Base-by-base conservation (phyloP, 1,140 invertebrate species). In the Varroa destructor region DNA sequence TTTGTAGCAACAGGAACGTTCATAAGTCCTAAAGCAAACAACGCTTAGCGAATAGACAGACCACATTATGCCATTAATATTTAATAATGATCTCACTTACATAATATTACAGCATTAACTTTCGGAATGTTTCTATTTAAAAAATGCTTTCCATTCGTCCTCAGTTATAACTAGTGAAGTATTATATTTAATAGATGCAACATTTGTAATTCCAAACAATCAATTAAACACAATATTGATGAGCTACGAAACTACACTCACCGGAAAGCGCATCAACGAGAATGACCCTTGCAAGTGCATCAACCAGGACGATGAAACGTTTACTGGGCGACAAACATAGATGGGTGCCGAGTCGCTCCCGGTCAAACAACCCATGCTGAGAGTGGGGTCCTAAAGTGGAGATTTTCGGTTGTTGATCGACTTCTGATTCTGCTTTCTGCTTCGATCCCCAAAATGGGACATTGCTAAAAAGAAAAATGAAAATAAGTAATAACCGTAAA, bases 361-460 rank as follows among this genome's bases (percentile, higher is more conserved):
- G 61, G 40, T 67, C 61, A 46, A 67, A 67, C 40, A 67, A 14
- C 1, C 61, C 61, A 40, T 67, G 61, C 8, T 67, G 61, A 67
- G 40, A 46, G 3, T 36, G 61, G 12, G 40, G 12, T 14, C 40
- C 46, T 12, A 67, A 46, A 25, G 40, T 67, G 46, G 61, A 67
- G 2, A 67, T 67, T 37, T 67, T 67, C 61, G 61, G 61, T 40
- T n/a, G 14, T 40, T 43, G 61, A 14, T 67, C 61, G 37, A 37
- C 36, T 67, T 67, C 61, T 12, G 61, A 43, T 40, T 40, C 40
- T 14, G 12, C 37, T 14, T 37, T n/a, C 10, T 40, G 46, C 37
- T 67, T 67, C 3, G 61, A 67, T 12, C 61, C 61, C 61, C 61
- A 67, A 46, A 67, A 67, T 43, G 61, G 61, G 3, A 67, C 61